phyloP scores from a whole-genome alignment of 2,888 invertebrate species.

The Hedya salicella region DNA sequence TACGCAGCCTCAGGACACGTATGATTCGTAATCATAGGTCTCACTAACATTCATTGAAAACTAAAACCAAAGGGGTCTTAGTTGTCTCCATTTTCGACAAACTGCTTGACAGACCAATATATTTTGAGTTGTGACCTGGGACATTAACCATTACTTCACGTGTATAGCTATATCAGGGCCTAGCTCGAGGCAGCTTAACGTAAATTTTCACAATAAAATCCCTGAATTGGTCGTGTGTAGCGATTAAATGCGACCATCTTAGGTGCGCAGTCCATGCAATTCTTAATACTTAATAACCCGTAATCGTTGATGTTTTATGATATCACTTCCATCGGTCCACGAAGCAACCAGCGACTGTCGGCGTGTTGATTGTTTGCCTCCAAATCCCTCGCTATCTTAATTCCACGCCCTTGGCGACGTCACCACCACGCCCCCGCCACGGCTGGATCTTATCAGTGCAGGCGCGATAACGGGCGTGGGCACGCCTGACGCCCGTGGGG shows the following conservation, averaged over 20 bases:
- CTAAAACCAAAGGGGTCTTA: no score
- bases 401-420: slow-evolving; percentile 22
- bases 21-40: no score
- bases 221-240: no score
- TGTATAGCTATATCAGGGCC: no score
- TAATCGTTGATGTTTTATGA: background rate
- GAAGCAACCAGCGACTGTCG: background rate
- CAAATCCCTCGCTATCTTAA: slow-evolving; percentile 4
- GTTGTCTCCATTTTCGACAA: no score
- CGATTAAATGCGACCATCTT: background rate
- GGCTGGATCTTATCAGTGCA: slow-evolving; percentile 24
- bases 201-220: no score
- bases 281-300: background rate
- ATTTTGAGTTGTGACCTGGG: no score
- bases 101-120: no score
- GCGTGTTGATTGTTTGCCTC: background rate
- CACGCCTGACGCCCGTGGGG: slow-evolving; percentile 14
- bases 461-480: background rate
- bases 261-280: background rate
- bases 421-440: slow-evolving; percentile 49
- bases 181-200: no score
- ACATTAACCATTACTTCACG: no score
- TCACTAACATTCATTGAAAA: no score
- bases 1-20: no score
- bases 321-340: slow-evolving; percentile 2